Evolutionary conservation across 2,113 vertebrate species (phyloP), one percentile per base, ranked within the genome.

Genomic region (Plestiodon gilberti): DNA sequence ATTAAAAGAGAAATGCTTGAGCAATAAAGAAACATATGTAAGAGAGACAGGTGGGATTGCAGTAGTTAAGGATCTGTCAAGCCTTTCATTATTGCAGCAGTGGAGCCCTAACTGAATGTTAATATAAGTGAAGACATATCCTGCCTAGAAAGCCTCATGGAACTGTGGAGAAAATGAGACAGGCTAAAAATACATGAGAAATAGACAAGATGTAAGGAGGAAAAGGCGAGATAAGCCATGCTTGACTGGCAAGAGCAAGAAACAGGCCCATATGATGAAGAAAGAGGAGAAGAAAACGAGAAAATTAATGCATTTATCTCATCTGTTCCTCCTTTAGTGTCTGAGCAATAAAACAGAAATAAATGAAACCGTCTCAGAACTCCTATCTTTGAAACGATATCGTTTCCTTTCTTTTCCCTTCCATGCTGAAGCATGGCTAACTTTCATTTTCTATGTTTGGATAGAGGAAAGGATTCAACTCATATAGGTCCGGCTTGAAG

Each of bases 391-490:
- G 87, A 83, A 84, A 71, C 4, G 43, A 86, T 18, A 73, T 3
- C 25, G 86, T 88, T 87, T 70, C 90, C 70, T 93, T 38, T 74
- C 78, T 52, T 65, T 48, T 62, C 57, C 35, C 59, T 30, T 40
- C 20, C 22, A 81, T 83, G 81, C n/a, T 87, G 74, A 92, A 90
- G 91, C 81, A 71, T 83, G 25, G 81, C 85, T n/a, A 62, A 83
- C 28, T 74, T 93, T 91, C 70, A 90, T 92, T 93, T 92, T 92
- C 93, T 90, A 92, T 91, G 78, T 71, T 48, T 61, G 76, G 33
- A 81, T 83, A 81, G 48, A 23, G 9, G 85, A 88, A 88, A 85
- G 55, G 78, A 86, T 38, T 78, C 92, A 83, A 30, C 67, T 69
- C 86, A 64, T 73, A 82, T 28, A 8, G 40, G 33, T 17, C 84